Conservation (phyloP, 2,113 vertebrate species). For the Hyperopisus bebe region DNA sequence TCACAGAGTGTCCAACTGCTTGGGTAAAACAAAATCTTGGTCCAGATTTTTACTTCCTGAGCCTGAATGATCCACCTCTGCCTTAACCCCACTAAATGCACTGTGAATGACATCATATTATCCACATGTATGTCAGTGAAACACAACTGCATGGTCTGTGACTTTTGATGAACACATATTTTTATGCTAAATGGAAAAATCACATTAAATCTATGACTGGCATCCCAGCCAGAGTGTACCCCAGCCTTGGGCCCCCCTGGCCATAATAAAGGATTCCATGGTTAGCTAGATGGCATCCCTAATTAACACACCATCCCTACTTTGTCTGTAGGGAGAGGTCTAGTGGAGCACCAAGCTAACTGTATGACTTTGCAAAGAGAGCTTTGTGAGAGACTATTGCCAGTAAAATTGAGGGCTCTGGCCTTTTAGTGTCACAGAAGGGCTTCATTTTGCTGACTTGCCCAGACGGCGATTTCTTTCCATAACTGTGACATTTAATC, state of each 20-base stretch:
- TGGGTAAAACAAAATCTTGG: not conserved
- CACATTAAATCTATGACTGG: not conserved
- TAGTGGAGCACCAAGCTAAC: not conserved
- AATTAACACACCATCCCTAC: too few relatives aligned
- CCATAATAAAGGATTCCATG: not conserved
- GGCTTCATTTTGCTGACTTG: not conserved
- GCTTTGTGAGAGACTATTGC: not conserved
- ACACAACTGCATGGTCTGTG: not conserved
- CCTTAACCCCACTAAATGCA: not conserved
- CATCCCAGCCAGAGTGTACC: not conserved
- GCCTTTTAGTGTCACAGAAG: not conserved
- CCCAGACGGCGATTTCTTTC: not conserved
- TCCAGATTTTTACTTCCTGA: not conserved
- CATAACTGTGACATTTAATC: not conserved
- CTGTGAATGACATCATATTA: not conserved
- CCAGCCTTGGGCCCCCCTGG: not conserved
- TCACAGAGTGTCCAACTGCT: not conserved
- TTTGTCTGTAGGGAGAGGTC: not conserved
- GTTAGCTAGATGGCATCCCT: not conserved
- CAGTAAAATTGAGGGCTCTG: not conserved
- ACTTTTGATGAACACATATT: not conserved
- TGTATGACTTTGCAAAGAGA: not conserved
- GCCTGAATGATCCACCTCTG: not conserved
- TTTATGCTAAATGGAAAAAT: not conserved
- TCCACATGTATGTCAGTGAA: not conserved